Evolutionary conservation across 2,113 vertebrate genomes (phyloP).

Genomic region (Ardeotis arabs): DNA sequence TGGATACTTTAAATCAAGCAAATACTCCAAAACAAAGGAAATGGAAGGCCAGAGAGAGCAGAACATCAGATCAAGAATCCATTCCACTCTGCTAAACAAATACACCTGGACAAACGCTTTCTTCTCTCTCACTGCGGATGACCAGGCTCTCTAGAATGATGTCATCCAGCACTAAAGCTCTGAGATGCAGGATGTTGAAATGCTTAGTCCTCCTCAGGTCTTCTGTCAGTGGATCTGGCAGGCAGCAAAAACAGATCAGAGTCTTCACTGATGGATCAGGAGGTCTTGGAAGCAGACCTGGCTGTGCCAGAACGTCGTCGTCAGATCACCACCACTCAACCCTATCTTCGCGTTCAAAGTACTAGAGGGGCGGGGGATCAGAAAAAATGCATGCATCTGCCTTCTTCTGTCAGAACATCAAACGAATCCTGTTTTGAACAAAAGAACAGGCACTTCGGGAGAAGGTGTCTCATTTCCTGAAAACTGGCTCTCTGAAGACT

Average conservation of each 20-base stretch:
- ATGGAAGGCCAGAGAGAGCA: conserved; percentile 20
- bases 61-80: neutral
- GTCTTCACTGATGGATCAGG: neutral
- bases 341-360: neutral
- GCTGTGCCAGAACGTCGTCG: neutral
- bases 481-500: neutral
- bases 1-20: conserved; percentile 9
- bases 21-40: conserved; percentile 48
- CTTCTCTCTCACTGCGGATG: neutral
- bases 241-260: neutral
- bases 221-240: neutral
- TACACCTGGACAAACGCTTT: conserved; percentile 6
- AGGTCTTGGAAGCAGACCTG: neutral
- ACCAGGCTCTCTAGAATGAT: neutral
- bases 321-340: neutral
- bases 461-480: conserved; percentile 9
- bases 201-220: neutral
- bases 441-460: neutral
- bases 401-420: neutral
- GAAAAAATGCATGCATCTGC: neutral
- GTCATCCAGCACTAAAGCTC: neutral
- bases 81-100: conserved; percentile 18
- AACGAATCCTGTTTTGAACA: neutral
- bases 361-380: neutral
- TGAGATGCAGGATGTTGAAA: neutral